Evolutionary conservation across 1,140 invertebrate species (phyloP).

Genomic region (Trichonephila inaurata): DNA sequence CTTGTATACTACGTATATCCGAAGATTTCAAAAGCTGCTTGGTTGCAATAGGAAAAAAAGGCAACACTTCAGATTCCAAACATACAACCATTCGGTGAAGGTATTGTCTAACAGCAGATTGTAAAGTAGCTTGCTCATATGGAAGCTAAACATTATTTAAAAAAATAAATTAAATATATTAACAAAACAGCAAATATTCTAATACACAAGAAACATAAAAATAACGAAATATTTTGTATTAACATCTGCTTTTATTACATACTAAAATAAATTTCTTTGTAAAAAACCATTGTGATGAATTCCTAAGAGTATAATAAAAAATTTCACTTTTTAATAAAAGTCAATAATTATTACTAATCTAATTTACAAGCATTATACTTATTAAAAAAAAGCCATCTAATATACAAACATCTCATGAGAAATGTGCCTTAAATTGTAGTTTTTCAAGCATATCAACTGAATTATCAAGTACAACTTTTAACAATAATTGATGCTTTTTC

Average conservation of each 20-base stretch:
- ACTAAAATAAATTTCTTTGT: background rate
- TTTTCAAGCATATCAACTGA: background rate
- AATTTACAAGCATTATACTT: background rate
- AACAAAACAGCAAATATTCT: constrained; percentile 23
- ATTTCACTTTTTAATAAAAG: background rate
- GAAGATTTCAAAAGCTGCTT: constrained; percentile 82
- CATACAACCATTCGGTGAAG: constrained; percentile 85
- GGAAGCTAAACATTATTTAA: constrained; percentile 76
- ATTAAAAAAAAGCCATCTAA: background rate
- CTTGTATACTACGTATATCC: constrained; percentile 82
- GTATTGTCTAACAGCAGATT: constrained; percentile 83
- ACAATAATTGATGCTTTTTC: background rate
- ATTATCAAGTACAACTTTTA: background rate
- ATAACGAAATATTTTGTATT: background rate
- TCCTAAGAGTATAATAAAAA: background rate
- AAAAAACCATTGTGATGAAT: too few relatives aligned
- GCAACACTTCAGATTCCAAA: constrained; percentile 84
- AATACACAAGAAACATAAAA: background rate
- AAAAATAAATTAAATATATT: background rate
- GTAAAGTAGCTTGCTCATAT: constrained; percentile 79
- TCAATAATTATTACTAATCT: background rate
- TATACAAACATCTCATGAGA: too few relatives aligned
- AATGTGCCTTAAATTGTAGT: too few relatives aligned
- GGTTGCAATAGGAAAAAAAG: constrained; percentile 83
- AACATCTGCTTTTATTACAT: background rate